These are phyloP conservation scores for Talpa occidentalis DNA, from an alignment of 2,113 vertebrate species.

Conservation along the genomic window DNA sequence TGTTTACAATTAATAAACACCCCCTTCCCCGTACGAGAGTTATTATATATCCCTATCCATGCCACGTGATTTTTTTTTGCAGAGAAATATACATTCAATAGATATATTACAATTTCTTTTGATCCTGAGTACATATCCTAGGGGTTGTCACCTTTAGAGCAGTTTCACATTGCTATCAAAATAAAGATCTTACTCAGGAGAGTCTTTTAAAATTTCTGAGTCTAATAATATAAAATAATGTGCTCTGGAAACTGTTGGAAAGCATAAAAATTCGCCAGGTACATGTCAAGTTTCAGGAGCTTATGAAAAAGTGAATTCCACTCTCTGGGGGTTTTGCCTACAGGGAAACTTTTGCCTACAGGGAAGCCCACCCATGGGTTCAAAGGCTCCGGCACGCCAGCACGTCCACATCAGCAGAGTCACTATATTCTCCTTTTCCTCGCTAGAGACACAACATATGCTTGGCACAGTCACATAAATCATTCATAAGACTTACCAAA, in stretches of 20 bases:
- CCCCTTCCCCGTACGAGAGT: no score
- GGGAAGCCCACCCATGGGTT: neutral
- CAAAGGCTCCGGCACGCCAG: neutral
- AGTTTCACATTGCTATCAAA: neutral
- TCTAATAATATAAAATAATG: neutral
- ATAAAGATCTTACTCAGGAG: neutral
- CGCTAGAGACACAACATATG: neutral
- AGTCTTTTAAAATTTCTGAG: neutral
- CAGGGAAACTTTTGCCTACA: neutral
- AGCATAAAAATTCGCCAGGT: neutral
- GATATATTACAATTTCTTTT: neutral
- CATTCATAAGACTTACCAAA: constrained; percentile 6
- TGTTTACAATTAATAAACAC: no score
- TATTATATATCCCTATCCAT: no score
- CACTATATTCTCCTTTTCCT: neutral
- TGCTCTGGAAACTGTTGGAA: neutral
- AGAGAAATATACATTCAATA: no score
- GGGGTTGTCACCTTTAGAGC: neutral
- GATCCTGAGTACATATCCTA: neutral
- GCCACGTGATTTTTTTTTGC: no score
- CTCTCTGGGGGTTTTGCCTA: neutral
- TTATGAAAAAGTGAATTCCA: neutral
- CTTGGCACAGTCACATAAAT: neutral
- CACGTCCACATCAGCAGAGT: neutral
- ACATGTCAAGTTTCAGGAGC: neutral